A percentile compares a stretch with the other conserved stretches of the same genome.
Conservation (phyloP, 2,888 invertebrate species). For the Anodontia alba region DNA sequence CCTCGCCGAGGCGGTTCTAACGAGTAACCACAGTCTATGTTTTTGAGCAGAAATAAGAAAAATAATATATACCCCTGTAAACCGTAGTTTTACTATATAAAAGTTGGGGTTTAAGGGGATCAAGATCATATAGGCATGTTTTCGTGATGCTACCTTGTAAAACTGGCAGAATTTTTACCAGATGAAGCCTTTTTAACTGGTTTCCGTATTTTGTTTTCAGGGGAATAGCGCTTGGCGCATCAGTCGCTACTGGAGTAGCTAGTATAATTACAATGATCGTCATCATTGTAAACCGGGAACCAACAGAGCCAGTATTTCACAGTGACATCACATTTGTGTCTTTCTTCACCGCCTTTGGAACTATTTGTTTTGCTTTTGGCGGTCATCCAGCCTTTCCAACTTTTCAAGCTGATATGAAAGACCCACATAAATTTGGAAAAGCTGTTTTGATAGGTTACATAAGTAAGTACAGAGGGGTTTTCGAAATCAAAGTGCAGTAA, state of each 20-base stretch:
- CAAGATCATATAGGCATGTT: too few relatives aligned
- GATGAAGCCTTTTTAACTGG: too few relatives aligned
- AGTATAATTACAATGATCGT: conserved; percentile 88
- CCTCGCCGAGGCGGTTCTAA: too few relatives aligned
- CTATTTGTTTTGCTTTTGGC: conserved; percentile 90
- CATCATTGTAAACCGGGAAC: conserved; percentile 87
- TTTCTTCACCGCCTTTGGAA: conserved; percentile 90
- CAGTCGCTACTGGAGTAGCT: conserved; percentile 88
- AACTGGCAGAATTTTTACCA: too few relatives aligned
- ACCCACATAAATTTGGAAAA: conserved; percentile 90
- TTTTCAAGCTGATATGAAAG: conserved; percentile 95
- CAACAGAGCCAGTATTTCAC: conserved; percentile 73
- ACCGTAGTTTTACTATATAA: too few relatives aligned
- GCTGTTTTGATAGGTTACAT: conserved; percentile 90
- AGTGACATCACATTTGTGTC: conserved; percentile 85
- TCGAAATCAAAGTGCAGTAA: too few relatives aligned
- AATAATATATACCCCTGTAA: too few relatives aligned
- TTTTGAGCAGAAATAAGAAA: too few relatives aligned
- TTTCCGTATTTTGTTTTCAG: conserved; percentile 86
- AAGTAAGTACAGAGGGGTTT: conserved; percentile 86
- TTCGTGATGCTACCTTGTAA: too few relatives aligned
- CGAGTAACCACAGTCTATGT: too few relatives aligned
- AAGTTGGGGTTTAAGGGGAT: too few relatives aligned
- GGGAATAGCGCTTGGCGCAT: conserved; percentile 88
- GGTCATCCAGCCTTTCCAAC: conserved; percentile 92